Percentiles rank a stretch among this genome's conserved stretches.
Conservation (phyloP, 2,797 vertebrate species). For the Notamacropus eugenii region DNA sequence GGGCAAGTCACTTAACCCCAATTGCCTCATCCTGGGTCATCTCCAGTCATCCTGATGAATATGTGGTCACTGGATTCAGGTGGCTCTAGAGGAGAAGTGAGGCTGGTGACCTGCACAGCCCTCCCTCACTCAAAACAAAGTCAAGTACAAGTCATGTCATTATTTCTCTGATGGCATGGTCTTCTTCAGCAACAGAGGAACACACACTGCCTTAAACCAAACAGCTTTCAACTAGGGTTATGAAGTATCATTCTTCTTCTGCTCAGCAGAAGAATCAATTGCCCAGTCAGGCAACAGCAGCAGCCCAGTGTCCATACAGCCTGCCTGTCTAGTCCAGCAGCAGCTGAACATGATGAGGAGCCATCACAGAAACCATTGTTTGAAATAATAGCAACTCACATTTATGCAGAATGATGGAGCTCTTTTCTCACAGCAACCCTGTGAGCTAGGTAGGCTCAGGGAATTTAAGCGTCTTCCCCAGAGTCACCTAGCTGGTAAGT, state of each 20-base stretch:
- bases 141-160: too few relatives aligned
- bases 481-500: not conserved
- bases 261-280: not conserved
- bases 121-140: too few relatives aligned
- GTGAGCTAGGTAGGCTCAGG: not conserved
- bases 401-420: not conserved
- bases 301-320: not conserved
- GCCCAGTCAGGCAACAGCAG: not conserved
- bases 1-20: too few relatives aligned
- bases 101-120: too few relatives aligned
- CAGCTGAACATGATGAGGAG: not conserved
- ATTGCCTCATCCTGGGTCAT: too few relatives aligned
- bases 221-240: not conserved
- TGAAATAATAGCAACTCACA: not conserved
- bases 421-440: not conserved
- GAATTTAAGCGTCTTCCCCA: not conserved
- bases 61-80: too few relatives aligned
- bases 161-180: too few relatives aligned
- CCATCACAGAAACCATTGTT: not conserved
- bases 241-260: not conserved
- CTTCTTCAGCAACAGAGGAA: too few relatives aligned
- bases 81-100: too few relatives aligned
- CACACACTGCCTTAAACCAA: not conserved
- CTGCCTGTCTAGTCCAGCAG: not conserved
- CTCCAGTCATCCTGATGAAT: too few relatives aligned